These are phyloP conservation scores for Siphlonurus alternatus DNA, from an alignment of 2,888 invertebrate genomes.

Conservation along the genomic window DNA sequence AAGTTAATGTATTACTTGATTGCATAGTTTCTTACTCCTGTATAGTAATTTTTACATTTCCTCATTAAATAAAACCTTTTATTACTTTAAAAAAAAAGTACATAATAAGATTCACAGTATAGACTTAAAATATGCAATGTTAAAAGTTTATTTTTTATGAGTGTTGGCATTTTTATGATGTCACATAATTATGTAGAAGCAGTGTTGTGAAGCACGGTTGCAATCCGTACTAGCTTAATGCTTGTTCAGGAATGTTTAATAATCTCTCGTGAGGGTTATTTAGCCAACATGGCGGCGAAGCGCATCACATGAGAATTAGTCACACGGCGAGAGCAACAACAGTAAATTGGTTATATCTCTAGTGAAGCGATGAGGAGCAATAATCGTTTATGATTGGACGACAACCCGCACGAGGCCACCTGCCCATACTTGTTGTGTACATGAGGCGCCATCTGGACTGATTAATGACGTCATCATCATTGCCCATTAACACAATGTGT, in stretches of 20 bases:
- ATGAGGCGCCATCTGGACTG: background rate
- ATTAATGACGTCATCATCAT: constrained; percentile 1
- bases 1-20: too few relatives aligned
- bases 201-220: background rate
- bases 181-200: background rate
- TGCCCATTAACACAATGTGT: background rate
- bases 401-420: background rate
- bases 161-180: background rate
- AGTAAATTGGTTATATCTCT: too few relatives aligned
- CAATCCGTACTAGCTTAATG: background rate
- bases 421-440: background rate
- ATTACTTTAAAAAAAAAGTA: too few relatives aligned
- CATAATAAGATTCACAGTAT: too few relatives aligned
- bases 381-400: background rate
- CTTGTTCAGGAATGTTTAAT: background rate
- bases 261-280: background rate
- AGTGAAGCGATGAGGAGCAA: background rate
- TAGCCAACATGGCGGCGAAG: background rate
- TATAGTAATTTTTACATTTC: too few relatives aligned
- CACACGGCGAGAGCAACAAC: background rate
- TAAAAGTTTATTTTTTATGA: too few relatives aligned
- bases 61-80: too few relatives aligned
- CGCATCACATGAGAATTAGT: background rate
- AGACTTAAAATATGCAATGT: too few relatives aligned
- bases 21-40: too few relatives aligned